These are phyloP conservation scores for Drosophila pectinifera DNA, from an alignment of 1,140 invertebrate genomes.

Conservation along the genomic window DNA sequence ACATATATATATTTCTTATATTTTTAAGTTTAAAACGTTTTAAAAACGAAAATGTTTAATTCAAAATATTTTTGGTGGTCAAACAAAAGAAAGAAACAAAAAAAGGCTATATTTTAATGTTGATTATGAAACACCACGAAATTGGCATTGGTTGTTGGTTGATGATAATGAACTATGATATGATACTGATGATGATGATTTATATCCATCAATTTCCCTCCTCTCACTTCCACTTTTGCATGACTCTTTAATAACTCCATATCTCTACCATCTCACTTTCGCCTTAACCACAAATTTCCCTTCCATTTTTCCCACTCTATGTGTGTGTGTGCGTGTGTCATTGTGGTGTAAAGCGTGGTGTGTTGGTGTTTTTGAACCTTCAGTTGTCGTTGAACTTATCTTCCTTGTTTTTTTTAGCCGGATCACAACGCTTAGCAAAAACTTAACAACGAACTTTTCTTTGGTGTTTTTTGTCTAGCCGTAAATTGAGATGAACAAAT, in stretches of 20 bases:
- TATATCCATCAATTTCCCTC: slow-evolving; percentile 19
- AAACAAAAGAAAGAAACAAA: slow-evolving; percentile 4
- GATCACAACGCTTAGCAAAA: too few relatives aligned
- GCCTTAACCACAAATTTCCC: slow-evolving; percentile 7
- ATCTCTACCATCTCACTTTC: slow-evolving; percentile 22
- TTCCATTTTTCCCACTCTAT: not conserved
- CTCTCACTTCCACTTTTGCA: slow-evolving; percentile 9
- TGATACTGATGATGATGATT: slow-evolving; percentile 19
- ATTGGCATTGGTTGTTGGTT: slow-evolving; percentile 74
- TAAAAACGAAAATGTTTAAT: slow-evolving; percentile 55
- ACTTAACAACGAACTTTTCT: slow-evolving; percentile 12
- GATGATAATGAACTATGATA: slow-evolving; percentile 33
- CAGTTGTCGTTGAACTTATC: slow-evolving; percentile 14
- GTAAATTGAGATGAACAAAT: slow-evolving; percentile 11
- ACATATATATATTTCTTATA: slow-evolving; percentile 1
- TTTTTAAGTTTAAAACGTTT: slow-evolving; percentile 34
- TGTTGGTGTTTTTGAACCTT: slow-evolving; percentile 28
- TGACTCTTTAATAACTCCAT: slow-evolving; percentile 2
- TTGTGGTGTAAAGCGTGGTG: slow-evolving; percentile 22
- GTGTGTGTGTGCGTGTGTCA: slow-evolving; percentile 6
- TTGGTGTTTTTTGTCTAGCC: slow-evolving; percentile 50
- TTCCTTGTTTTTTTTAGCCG: slow-evolving; percentile 6
- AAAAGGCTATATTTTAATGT: slow-evolving; percentile 29
- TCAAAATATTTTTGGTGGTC: slow-evolving; percentile 38
- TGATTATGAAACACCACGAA: slow-evolving; percentile 61